A percentile compares a stretch with the other conserved stretches of the same genome.
Conservation (phyloP, 2,113 vertebrate species). For the Stigmatopora nigra region DNA sequence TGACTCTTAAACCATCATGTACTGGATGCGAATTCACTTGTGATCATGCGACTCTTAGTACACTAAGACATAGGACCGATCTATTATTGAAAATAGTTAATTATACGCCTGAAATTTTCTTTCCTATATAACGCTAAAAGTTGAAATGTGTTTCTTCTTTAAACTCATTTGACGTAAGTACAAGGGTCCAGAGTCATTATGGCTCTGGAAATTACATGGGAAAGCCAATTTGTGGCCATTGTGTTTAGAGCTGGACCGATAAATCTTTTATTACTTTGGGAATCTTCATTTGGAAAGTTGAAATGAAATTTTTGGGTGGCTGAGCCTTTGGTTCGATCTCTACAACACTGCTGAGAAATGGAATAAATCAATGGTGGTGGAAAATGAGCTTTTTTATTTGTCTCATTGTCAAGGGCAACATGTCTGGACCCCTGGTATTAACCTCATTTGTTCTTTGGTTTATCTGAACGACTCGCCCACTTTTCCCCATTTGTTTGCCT, state of each 20-base stretch:
- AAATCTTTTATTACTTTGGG: constrained; percentile 33
- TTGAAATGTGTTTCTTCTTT: constrained; percentile 12
- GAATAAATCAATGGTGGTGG: constrained; percentile 54
- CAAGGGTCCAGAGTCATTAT: constrained; percentile 43
- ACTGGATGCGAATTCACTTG: not conserved
- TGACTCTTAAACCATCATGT: not conserved
- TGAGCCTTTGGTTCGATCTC: constrained; percentile 32
- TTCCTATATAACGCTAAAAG: not conserved
- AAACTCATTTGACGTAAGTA: constrained; percentile 31
- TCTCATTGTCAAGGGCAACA: not conserved
- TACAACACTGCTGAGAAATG: constrained; percentile 39
- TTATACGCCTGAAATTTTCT: not conserved
- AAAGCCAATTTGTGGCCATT: constrained; percentile 43
- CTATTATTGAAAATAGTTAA: not conserved
- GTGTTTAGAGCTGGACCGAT: constrained; percentile 45
- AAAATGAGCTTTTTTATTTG: constrained; percentile 12
- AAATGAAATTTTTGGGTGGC: constrained; percentile 41
- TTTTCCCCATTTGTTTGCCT: constrained; percentile 15
- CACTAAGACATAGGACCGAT: not conserved
- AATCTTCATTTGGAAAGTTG: constrained; percentile 44
- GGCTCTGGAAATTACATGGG: constrained; percentile 32
- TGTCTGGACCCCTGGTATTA: constrained; percentile 1
- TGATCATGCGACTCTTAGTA: not conserved
- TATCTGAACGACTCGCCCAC: not conserved
- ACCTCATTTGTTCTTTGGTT: constrained; percentile 8